A percentile compares a stretch with the other conserved stretches of the same genome.
phyloP scores from a whole-genome alignment of 30 jellyfish, hydroid and myxozoan genomes.

The Pelagia noctiluca region DNA sequence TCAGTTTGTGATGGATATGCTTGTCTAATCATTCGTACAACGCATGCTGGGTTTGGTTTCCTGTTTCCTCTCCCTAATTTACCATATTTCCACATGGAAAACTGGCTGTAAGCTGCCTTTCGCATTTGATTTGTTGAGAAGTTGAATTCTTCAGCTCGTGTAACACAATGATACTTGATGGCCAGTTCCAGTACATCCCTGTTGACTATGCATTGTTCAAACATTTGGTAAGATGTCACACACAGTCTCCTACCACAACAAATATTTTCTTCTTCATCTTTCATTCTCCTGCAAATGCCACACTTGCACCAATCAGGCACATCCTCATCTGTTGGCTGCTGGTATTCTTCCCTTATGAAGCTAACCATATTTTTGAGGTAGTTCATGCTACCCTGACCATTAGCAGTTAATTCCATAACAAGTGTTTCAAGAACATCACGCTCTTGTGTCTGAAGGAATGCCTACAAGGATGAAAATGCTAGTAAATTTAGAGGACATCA shows the following conservation, averaged over 20 bases:
- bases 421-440: too few relatives aligned
- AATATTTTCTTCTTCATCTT: too few relatives aligned
- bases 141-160: constrained; percentile 29
- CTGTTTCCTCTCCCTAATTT: constrained; percentile 35
- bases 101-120: constrained; percentile 46
- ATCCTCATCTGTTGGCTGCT: constrained; percentile 14
- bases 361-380: constrained; percentile 1
- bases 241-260: too few relatives aligned
- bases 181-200: too few relatives aligned
- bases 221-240: constrained; percentile 18
- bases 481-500: too few relatives aligned
- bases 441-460: too few relatives aligned
- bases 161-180: constrained; percentile 14
- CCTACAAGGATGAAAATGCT: too few relatives aligned
- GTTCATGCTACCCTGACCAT: too few relatives aligned
- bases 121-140: constrained; percentile 18
- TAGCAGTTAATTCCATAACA: too few relatives aligned
- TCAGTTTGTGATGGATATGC: constrained; percentile 37
- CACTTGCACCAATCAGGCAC: too few relatives aligned
- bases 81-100: constrained; percentile 57
- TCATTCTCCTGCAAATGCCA: constrained; percentile 5
- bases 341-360: constrained; percentile 12
- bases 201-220: neutral
- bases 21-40: constrained; percentile 38
- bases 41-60: constrained; percentile 40